Percentiles rank a stretch among this genome's conserved stretches.
These are phyloP conservation scores for Maniola jurtina DNA, from an alignment of 1,140 invertebrate species.

Conservation along the genomic window DNA sequence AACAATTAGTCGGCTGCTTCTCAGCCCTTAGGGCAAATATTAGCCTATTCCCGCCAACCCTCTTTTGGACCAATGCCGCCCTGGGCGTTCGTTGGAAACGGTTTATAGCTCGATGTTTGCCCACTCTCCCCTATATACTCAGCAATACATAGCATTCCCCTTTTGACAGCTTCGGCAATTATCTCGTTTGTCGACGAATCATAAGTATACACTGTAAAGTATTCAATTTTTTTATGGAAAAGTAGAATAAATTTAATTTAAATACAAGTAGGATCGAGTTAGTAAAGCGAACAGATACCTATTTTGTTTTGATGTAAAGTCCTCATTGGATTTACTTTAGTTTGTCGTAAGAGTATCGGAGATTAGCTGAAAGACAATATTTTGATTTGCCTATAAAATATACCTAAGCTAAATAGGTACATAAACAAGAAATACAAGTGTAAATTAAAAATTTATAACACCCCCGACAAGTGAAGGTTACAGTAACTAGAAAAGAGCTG, in stretches of 20 bases:
- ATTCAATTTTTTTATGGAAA: background rate
- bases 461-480: too few relatives aligned
- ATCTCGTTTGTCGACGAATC: conserved; percentile 36
- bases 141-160: conserved; percentile 45
- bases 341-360: conserved; percentile 37
- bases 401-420: too few relatives aligned
- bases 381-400: conserved; percentile 39
- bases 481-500: too few relatives aligned
- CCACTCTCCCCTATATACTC: conserved; percentile 50
- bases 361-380: too few relatives aligned
- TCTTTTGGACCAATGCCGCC: conserved; percentile 64
- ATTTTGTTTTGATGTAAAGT: background rate
- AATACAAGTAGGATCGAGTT: too few relatives aligned
- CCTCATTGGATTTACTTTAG: conserved; percentile 17
- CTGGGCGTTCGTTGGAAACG: conserved; percentile 60
- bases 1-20: conserved; percentile 75
- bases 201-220: conserved; percentile 1
- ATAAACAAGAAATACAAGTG: too few relatives aligned
- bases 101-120: conserved; percentile 69
- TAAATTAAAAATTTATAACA: too few relatives aligned
- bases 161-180: conserved; percentile 47
- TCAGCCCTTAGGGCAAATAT: conserved; percentile 72
- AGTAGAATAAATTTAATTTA: too few relatives aligned
- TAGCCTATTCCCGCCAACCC: conserved; percentile 75
- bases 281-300: too few relatives aligned